Conservation (phyloP, 2,113 vertebrate species). For the Rhea americana region DNA sequence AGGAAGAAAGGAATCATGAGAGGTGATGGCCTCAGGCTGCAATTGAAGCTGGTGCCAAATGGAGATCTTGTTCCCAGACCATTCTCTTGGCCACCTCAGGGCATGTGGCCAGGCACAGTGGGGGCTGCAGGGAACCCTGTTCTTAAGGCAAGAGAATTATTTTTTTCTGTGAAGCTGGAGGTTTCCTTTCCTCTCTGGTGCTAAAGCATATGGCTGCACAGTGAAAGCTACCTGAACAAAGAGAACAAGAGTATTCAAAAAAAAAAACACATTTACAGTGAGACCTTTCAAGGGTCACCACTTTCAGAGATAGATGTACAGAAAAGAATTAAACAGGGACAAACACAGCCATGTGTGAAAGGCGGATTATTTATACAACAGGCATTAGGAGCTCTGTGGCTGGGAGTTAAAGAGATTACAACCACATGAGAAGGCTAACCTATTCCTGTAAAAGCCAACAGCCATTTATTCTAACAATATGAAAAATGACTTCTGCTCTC, state of each 20-base stretch:
- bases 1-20: rapidly evolving
- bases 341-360: slow-evolving; percentile 1
- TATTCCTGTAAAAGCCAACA: slow-evolving; percentile 29
- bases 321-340: background rate
- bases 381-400: slow-evolving; percentile 14
- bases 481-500: slow-evolving; percentile 22
- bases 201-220: background rate
- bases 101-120: rapidly evolving
- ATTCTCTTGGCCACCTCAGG: rapidly evolving
- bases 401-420: slow-evolving; percentile 42
- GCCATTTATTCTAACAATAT: slow-evolving; percentile 10
- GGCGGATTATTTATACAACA: background rate
- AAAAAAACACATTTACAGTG: background rate
- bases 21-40: background rate
- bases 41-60: background rate
- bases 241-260: background rate
- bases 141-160: background rate
- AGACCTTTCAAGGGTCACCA: background rate
- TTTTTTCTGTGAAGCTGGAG: background rate
- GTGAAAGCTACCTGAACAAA: background rate
- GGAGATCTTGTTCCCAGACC: background rate
- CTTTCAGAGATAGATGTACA: background rate
- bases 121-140: background rate
- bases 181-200: background rate
- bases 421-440: slow-evolving; percentile 38